Conservation (phyloP, 2,113 vertebrate species). For the Bos javanicus region DNA sequence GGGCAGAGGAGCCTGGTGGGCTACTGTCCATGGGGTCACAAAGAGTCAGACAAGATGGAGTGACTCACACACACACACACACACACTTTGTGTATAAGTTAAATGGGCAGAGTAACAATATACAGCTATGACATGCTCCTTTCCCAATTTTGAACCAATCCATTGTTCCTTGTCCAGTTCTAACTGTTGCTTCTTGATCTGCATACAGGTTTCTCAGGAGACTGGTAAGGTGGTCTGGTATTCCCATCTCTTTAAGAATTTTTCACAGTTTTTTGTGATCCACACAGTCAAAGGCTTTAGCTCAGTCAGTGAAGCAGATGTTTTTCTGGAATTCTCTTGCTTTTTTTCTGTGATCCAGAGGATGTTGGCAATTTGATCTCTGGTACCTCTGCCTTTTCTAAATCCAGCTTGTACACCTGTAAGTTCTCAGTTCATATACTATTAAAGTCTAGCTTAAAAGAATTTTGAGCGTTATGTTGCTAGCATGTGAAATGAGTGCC, state of each 20-base stretch:
- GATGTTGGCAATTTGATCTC: background rate
- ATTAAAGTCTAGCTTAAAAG: background rate
- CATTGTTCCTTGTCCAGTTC: background rate
- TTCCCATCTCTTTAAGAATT: background rate
- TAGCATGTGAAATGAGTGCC: background rate
- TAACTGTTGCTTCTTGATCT: background rate
- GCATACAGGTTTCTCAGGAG: background rate
- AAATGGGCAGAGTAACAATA: background rate
- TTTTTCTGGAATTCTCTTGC: background rate
- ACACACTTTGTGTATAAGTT: background rate
- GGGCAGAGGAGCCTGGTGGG: background rate
- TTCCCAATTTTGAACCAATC: background rate
- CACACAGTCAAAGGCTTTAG: background rate
- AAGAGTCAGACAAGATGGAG: background rate
- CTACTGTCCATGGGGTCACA: background rate
- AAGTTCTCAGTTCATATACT: background rate
- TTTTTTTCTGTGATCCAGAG: background rate
- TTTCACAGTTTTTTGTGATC: background rate
- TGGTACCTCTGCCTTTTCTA: background rate
- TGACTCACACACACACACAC: background rate
- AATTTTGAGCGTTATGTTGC: background rate
- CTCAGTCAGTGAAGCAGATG: background rate
- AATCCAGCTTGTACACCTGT: background rate
- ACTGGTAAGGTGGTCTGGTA: background rate
- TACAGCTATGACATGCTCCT: background rate